Base-by-base conservation (phyloP, 2,113 vertebrate species). In the Oryzias woworae region DNA sequence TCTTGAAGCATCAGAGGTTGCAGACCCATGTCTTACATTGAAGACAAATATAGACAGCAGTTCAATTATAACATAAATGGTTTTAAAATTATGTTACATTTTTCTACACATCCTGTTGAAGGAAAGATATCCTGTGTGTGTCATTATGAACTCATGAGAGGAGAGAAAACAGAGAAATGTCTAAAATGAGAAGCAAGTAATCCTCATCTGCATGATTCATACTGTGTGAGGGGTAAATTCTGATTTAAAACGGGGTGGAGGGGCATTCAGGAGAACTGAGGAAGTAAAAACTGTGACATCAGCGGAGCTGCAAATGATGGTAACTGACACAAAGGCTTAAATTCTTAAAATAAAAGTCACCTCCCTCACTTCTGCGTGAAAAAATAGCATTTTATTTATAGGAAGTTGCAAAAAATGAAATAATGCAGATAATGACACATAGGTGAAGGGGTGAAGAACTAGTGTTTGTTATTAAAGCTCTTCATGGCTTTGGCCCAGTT, bases 261-360 rank as follows among this genome's bases (percentile, higher is more conserved):
- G 20, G n/a, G 20, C 20, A 1, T 26, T 74, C 68, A 54, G 46
- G 22, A 15, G 7, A 1, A 60, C 51, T 71, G 41, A 66, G 77
- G 67, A 85, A 85, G 63, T 45, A 53, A 43, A 56, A 78, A 62
- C 49, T 15, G 24, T 36, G 50, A 72, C 28, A 51, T 22, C 1
- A 52, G 64, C 26, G 72, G 57, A 56, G 53, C 47, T 43, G 3
- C 10, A 53, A 64, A 61, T 66, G 14, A 62, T 8, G 28, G 20
- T 6, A 72, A 47, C 6, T 54, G 16, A 64, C 51, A 45, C 61
- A 78, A 71, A 75, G 43, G 70, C 53, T 71, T 52, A 66, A 17
- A 13, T 42, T 7, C 69, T 62, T 20, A 45, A 73, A 71, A 73
- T 72, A 69, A 59, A 55, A 49, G 3, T 3, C 13, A 8, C 22